Evolutionary conservation across 2,797 vertebrate genomes (phyloP), one percentile per base, ranked within the genome.

Genomic region (Acropternis orthonyx): DNA sequence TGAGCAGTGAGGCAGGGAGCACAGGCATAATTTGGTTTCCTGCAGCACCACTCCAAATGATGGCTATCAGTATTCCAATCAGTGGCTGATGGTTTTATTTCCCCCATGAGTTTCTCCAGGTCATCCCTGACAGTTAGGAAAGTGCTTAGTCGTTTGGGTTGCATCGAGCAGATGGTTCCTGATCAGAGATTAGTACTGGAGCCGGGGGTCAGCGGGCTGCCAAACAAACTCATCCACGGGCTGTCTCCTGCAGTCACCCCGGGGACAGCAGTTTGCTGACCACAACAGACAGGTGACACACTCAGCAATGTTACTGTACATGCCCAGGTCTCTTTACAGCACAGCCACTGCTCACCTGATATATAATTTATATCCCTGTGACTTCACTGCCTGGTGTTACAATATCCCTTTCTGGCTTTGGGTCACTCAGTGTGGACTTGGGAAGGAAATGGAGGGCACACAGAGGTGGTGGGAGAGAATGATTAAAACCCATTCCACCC

Each of bases 101-200:
- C 97, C 98, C 98, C 78, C 59, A 56, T 85, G 97, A 95, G 95
- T 96, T 97, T 97, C 97, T 96, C 97, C 96, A 97, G 97, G 98
- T 98, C 97, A 94, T 92, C 95, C 89, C 82, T 92, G 87, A 95
- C 82, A 91, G 96, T 96, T 74, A 93, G 94, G 93, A 76, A 96
- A 97, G 91, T 61, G 69, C 96, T 97, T 94, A 90, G 93, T 92
- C 72, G 69, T 96, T 79, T 89, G 97, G 97, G 98, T 93, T 96
- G 96, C 95, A 95, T 76, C 74, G 97, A 98, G 97, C 98, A 98
- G 98, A 98, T 98, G 98, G 98, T 96, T 97, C 96, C 97, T 98
- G 98, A 98, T 98, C 97, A 97, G 98, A 97, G 97, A 98, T 98
- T 97, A 98, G 97, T 97, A 96, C 75, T 17, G 43, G 97, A 98